These are phyloP conservation scores for Drosophila rubida DNA, from an alignment of 2,888 invertebrate species.

Conservation along the genomic window DNA sequence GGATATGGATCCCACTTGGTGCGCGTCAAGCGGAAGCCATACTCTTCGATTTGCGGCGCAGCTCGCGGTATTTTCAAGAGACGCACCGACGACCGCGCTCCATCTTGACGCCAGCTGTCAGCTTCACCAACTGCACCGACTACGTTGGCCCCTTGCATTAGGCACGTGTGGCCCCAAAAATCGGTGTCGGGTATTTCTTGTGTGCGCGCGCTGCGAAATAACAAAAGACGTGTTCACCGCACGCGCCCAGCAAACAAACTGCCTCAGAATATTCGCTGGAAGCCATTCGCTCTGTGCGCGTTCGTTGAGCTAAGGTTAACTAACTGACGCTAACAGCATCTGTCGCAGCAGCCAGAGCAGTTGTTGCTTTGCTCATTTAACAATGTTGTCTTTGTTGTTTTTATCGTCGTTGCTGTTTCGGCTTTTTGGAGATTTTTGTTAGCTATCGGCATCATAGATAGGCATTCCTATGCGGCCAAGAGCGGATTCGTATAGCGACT, in stretches of 20 bases:
- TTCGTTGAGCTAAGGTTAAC: conserved; percentile 9
- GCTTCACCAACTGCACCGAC: not conserved
- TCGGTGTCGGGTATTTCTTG: conserved; percentile 2
- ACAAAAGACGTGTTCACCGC: conserved; percentile 56
- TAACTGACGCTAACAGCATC: conserved; percentile 37
- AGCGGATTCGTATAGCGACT: conserved; percentile 20
- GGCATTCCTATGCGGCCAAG: conserved; percentile 15
- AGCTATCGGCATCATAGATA: not conserved
- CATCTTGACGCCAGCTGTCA: conserved; percentile 43
- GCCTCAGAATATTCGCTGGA: conserved; percentile 45
- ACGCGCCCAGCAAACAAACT: conserved; percentile 59
- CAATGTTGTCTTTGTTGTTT: conserved; percentile 12
- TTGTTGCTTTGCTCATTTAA: conserved; percentile 21
- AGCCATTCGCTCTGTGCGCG: conserved; percentile 39
- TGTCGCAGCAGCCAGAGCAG: conserved; percentile 3
- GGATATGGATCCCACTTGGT: conserved; percentile 93
- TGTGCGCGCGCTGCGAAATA: conserved; percentile 17
- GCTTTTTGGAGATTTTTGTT: conserved; percentile 36
- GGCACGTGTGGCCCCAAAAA: conserved; percentile 28
- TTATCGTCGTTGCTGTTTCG: conserved; percentile 4
- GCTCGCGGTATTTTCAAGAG: conserved; percentile 87
- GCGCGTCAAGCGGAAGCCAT: conserved; percentile 90
- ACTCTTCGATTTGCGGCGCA: conserved; percentile 85
- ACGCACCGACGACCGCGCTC: conserved; percentile 65
- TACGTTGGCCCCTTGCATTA: conserved; percentile 18